These are phyloP conservation scores for Sylvilagus floridanus DNA, from an alignment of 2,797 vertebrate species.

Conservation along the genomic window DNA sequence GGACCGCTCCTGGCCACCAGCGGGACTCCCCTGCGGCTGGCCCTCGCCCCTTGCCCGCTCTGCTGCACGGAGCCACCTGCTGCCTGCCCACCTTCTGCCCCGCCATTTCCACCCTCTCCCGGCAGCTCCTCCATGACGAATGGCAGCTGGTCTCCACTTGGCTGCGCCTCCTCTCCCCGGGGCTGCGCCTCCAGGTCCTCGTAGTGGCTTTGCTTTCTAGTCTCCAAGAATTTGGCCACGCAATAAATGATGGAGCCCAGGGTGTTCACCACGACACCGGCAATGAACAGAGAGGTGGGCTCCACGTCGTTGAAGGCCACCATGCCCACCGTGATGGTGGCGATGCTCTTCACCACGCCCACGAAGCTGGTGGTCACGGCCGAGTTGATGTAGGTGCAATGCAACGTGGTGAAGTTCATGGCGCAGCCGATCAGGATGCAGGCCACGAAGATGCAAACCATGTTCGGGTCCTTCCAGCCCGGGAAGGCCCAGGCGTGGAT, in stretches of 20 bases:
- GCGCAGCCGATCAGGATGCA: conserved; percentile 96
- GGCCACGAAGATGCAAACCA: conserved; percentile 93
- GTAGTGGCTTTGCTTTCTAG: conserved; percentile 93
- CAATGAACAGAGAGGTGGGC: conserved; percentile 95
- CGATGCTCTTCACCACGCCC: conserved; percentile 98
- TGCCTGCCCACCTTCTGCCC: conserved; percentile 73
- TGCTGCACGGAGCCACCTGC: conserved; percentile 54
- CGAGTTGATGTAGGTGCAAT: conserved; percentile 99
- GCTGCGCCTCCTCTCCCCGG: conserved; percentile 86
- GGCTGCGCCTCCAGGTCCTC: conserved; percentile 93
- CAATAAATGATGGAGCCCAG: conserved; percentile 97
- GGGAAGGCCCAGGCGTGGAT: conserved; percentile 95
- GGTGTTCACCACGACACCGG: conserved; percentile 97
- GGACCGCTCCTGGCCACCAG: conserved; percentile 80
- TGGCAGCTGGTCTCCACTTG: conserved; percentile 82
- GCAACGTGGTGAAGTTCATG: conserved; percentile 99
- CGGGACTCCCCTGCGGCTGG: conserved; percentile 74
- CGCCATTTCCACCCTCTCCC: conserved; percentile 80
- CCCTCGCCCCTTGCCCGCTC: conserved; percentile 70
- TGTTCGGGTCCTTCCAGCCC: conserved; percentile 94
- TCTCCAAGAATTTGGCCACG: conserved; percentile 95
- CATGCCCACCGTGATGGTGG: conserved; percentile 98
- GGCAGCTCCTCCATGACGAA: conserved; percentile 87
- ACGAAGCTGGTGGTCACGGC: conserved; percentile 99
- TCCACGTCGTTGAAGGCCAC: conserved; percentile 96